Percentiles rank a stretch among this genome's conserved stretches.
Conservation (phyloP, 2,113 vertebrate genomes). For the Protobothrops flavoviridis region DNA sequence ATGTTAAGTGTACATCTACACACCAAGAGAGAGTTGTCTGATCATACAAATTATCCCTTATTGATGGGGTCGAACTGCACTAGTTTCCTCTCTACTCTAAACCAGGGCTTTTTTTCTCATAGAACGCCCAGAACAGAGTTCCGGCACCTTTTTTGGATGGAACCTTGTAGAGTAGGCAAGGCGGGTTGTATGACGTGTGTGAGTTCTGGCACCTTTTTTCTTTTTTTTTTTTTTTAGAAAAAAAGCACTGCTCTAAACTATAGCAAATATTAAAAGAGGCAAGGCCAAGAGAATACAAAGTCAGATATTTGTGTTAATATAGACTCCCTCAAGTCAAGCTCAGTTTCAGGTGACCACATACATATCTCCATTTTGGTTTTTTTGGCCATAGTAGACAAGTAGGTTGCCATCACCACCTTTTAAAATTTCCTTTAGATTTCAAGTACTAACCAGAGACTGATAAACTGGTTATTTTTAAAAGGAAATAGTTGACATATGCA, state of each 20-base stretch:
- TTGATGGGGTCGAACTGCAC: background rate
- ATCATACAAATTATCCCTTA: background rate
- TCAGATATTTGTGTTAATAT: background rate
- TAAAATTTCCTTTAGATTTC: background rate
- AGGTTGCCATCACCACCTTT: background rate
- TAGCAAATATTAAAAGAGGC: background rate
- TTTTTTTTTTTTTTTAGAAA: too few species aligned
- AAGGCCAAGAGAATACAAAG: background rate
- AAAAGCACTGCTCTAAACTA: background rate
- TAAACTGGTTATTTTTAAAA: background rate
- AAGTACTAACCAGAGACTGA: background rate
- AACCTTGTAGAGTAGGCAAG: too few species aligned
- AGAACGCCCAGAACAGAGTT: too few species aligned
- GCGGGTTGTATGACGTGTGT: too few species aligned
- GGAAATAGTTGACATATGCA: background rate
- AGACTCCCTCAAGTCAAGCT: background rate
- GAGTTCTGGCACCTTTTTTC: too few species aligned
- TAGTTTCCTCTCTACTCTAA: background rate
- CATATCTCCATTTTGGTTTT: background rate
- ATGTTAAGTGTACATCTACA: background rate
- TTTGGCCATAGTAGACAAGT: background rate
- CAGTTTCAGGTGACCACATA: background rate
- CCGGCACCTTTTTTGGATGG: too few species aligned
- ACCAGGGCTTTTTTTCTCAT: background rate
- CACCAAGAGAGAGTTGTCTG: background rate